These are phyloP conservation scores for Mycalesis mineus DNA, from an alignment of 2,888 invertebrate genomes.

Conservation along the genomic window DNA sequence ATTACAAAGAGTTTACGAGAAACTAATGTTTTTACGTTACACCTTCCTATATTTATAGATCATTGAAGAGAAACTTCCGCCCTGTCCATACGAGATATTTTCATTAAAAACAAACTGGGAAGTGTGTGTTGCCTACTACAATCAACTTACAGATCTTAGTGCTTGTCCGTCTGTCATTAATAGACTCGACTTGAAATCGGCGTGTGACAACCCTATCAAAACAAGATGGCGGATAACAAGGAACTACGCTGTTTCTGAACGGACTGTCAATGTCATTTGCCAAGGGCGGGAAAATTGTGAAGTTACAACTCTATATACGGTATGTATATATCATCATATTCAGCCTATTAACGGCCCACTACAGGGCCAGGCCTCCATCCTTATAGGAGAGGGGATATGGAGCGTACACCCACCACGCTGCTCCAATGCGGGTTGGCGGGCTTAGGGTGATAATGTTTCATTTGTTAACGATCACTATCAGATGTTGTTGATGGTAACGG, in stretches of 20 bases:
- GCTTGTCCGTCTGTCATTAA: constrained; percentile 38
- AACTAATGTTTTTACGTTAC: too few relatives aligned
- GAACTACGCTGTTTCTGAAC: constrained; percentile 35
- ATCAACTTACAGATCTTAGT: constrained; percentile 29
- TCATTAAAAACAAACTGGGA: constrained; percentile 36
- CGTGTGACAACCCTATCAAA: constrained; percentile 52
- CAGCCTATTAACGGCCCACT: too few relatives aligned
- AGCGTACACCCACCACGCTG: too few relatives aligned
- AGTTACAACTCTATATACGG: constrained; percentile 49
- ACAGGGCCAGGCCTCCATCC: too few relatives aligned
- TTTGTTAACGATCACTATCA: too few relatives aligned
- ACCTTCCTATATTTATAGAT: constrained; percentile 37
- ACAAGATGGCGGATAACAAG: constrained; percentile 44
- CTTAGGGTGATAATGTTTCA: too few relatives aligned
- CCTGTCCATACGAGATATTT: constrained; percentile 53
- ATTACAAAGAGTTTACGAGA: too few relatives aligned
- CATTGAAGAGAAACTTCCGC: constrained; percentile 47
- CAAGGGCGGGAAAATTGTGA: constrained; percentile 45
- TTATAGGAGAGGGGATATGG: too few relatives aligned
- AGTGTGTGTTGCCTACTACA: constrained; percentile 42
- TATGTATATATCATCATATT: too few relatives aligned
- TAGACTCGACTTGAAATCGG: constrained; percentile 37
- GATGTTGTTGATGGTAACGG: too few relatives aligned
- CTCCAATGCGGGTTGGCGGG: too few relatives aligned
- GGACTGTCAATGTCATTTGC: constrained; percentile 38